These are phyloP conservation scores for Pithys albifrons DNA, from an alignment of 2,113 vertebrate genomes.

Conservation along the genomic window DNA sequence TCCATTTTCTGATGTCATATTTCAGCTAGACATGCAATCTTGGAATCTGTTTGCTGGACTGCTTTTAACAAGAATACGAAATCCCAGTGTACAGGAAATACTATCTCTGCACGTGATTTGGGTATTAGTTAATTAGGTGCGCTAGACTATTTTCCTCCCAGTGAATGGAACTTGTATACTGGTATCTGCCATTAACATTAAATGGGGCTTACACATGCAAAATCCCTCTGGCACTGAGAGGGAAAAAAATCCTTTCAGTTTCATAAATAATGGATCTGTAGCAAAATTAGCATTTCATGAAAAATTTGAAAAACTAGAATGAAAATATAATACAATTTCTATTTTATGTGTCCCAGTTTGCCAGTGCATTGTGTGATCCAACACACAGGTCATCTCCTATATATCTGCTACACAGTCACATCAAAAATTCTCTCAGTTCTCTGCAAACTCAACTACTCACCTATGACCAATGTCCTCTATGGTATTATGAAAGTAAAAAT, in stretches of 20 bases:
- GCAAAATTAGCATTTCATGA: constrained; percentile 74
- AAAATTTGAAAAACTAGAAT: constrained; percentile 63
- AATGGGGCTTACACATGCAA: constrained; percentile 67
- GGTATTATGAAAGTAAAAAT: not conserved
- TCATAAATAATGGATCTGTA: constrained; percentile 80
- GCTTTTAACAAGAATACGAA: constrained; percentile 18
- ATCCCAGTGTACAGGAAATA: not conserved
- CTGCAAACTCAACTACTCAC: not conserved
- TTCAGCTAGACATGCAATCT: not conserved
- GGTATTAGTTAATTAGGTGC: constrained; percentile 60
- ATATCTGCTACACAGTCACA: not conserved
- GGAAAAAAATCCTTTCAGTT: constrained; percentile 64
- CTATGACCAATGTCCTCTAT: not conserved
- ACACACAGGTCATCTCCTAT: not conserved
- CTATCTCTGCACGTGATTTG: constrained; percentile 57
- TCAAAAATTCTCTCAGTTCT: not conserved
- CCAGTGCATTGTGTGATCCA: not conserved
- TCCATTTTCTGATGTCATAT: not conserved
- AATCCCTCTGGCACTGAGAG: constrained; percentile 61
- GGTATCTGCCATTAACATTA: constrained; percentile 74
- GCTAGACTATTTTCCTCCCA: constrained; percentile 30
- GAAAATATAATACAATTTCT: constrained; percentile 38
- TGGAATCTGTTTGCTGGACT: not conserved
- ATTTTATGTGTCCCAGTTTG: not conserved
- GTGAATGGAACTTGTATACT: constrained; percentile 54